These are phyloP conservation scores for Epizoanthus stellaris DNA, from an alignment of 92 coral and sea anemone genomes.

Conservation along the genomic window DNA sequence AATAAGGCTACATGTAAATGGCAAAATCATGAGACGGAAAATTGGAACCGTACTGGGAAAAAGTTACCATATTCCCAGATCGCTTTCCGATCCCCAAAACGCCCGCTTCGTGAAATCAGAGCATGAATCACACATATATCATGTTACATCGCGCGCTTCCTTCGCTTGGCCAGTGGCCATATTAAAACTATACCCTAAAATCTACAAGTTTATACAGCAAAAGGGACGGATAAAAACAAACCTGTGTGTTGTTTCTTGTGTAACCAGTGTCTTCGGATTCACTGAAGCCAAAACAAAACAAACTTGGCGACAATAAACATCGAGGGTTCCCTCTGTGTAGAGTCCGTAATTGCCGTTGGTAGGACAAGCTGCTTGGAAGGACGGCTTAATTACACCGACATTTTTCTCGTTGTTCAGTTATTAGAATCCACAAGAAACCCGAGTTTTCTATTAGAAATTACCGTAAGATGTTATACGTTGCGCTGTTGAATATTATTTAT, in stretches of 20 bases:
- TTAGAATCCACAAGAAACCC: constrained; percentile 32
- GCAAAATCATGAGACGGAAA: constrained; percentile 25
- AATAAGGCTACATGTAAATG: constrained; percentile 9
- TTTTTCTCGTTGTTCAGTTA: constrained; percentile 27
- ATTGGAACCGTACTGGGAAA: constrained; percentile 29
- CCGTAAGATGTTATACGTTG: constrained; percentile 76
- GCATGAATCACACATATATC: constrained; percentile 3
- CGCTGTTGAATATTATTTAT: constrained; percentile 87
- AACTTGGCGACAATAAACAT: constrained; percentile 65
- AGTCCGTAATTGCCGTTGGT: constrained; percentile 34
- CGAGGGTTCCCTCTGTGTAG: constrained; percentile 46
- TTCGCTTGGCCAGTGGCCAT: neutral
- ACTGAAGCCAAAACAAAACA: constrained; percentile 74
- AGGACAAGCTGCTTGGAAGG: constrained; percentile 30
- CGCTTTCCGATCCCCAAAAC: constrained; percentile 9
- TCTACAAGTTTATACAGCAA: constrained; percentile 33
- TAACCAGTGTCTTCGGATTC: constrained; percentile 65
- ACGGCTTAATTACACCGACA: constrained; percentile 22
- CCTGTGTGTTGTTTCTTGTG: constrained; percentile 74
- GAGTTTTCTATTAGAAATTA: constrained; percentile 77
- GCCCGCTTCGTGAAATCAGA: neutral
- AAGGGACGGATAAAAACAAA: constrained; percentile 53
- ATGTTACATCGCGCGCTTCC: constrained; percentile 22
- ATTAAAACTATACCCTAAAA: neutral
- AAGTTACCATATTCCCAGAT: constrained; percentile 2